Evolutionary conservation across 2,113 vertebrate genomes (phyloP).

Genomic region (Delphinus delphis): DNA sequence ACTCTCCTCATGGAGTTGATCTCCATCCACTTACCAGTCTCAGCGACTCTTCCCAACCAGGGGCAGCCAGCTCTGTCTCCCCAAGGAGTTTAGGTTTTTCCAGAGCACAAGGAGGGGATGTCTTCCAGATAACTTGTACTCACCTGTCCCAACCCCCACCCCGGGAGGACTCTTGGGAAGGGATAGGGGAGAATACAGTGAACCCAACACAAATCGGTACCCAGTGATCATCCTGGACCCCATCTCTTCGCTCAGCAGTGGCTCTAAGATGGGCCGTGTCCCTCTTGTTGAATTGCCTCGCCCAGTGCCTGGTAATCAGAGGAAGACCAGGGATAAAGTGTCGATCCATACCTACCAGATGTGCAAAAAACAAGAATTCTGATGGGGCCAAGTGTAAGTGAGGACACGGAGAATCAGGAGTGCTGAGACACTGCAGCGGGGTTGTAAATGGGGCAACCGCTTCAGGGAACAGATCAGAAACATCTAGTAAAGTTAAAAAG

Average conservation of each 20-base stretch:
- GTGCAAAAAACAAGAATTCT: neutral
- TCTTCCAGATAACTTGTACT: neutral
- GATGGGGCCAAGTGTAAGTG: rapidly evolving
- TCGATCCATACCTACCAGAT: neutral
- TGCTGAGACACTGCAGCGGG: rapidly evolving
- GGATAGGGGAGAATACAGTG: too few relatives aligned
- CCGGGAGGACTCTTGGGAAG: neutral
- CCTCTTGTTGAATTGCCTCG: rapidly evolving
- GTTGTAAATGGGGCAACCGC: neutral
- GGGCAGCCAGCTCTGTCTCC: neutral
- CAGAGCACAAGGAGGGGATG: neutral
- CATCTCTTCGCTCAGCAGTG: neutral
- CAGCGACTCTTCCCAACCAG: neutral
- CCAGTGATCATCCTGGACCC: too few relatives aligned
- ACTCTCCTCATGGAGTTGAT: neutral
- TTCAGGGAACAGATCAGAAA: neutral
- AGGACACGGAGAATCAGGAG: too few relatives aligned
- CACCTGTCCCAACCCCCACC: neutral
- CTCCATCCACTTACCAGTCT: neutral
- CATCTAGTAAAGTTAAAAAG: neutral
- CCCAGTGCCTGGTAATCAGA: neutral
- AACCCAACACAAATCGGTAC: neutral
- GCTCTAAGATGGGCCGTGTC: neutral
- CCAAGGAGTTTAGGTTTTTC: neutral
- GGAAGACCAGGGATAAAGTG: rapidly evolving